phyloP scores from a whole-genome alignment of 2,888 invertebrate genomes.

The Philonicus albiceps region DNA sequence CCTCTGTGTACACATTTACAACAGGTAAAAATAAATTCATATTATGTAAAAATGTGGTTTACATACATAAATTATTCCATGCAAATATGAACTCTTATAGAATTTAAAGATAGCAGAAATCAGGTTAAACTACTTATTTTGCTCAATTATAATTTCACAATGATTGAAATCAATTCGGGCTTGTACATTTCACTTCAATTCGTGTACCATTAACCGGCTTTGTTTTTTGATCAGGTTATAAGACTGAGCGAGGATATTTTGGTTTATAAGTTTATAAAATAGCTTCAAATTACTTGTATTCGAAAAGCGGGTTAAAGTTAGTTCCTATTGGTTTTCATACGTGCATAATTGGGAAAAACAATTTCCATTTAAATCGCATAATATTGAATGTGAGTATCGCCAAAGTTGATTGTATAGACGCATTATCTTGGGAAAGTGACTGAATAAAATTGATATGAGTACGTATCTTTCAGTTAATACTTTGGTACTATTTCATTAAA shows the following conservation, averaged over 20 bases:
- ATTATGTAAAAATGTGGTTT: too few species aligned
- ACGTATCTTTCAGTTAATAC: neutral
- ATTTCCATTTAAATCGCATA: neutral
- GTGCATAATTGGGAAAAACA: neutral
- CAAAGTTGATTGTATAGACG: too few species aligned
- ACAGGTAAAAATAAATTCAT: too few species aligned
- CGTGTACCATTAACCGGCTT: neutral
- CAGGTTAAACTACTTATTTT: neutral
- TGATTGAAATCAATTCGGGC: neutral
- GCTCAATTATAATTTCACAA: neutral
- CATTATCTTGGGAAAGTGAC: neutral
- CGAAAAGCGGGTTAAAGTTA: neutral
- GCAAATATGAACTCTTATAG: neutral
- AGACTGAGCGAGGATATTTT: neutral
- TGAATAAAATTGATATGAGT: neutral
- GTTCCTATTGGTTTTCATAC: too few species aligned
- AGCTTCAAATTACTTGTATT: neutral
- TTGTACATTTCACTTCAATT: neutral
- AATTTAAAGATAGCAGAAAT: neutral
- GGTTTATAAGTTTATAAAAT: neutral
- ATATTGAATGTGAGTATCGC: too few species aligned
- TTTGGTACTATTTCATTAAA: too few species aligned
- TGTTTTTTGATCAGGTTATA: neutral
- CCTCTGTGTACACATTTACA: too few species aligned
- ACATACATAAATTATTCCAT: too few species aligned